A percentile compares a stretch with the other conserved stretches of the same genome.
Evolutionary conservation across 2,888 invertebrate species (phyloP).

Genomic region (Calliopum simillimum): DNA sequence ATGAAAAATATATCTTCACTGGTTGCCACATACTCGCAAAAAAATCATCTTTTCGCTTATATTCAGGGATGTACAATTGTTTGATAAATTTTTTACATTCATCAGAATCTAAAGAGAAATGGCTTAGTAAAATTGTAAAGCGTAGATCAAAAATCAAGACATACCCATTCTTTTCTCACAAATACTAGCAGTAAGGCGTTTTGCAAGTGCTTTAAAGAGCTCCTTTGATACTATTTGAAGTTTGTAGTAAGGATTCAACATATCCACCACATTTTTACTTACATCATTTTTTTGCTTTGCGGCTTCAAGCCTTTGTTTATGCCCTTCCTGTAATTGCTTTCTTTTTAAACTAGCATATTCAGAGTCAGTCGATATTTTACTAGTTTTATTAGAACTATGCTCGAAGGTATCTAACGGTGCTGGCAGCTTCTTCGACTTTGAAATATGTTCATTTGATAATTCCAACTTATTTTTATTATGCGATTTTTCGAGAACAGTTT

Average conservation of each 20-base stretch:
- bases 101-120: constrained; percentile 48
- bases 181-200: constrained; percentile 59
- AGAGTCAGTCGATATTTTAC: constrained; percentile 41
- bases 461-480: no score
- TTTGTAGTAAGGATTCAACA: constrained; percentile 63
- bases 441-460: no score
- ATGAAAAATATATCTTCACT: no score
- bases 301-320: constrained; percentile 37
- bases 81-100: constrained; percentile 58
- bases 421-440: not conserved
- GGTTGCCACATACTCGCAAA: not conserved
- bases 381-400: not conserved
- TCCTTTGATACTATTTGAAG: constrained; percentile 62
- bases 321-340: constrained; percentile 11
- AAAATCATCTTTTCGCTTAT: constrained; percentile 41
- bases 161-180: constrained; percentile 56
- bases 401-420: not conserved
- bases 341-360: constrained; percentile 45
- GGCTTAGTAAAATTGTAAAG: constrained; percentile 24
- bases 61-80: constrained; percentile 56
- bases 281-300: constrained; percentile 51
- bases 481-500: constrained; percentile 20
- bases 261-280: constrained; percentile 58
- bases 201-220: constrained; percentile 60
- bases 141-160: constrained; percentile 18